phyloP scores from a whole-genome alignment of 1,140 invertebrate species.

The Brachionus rotundiformis region DNA sequence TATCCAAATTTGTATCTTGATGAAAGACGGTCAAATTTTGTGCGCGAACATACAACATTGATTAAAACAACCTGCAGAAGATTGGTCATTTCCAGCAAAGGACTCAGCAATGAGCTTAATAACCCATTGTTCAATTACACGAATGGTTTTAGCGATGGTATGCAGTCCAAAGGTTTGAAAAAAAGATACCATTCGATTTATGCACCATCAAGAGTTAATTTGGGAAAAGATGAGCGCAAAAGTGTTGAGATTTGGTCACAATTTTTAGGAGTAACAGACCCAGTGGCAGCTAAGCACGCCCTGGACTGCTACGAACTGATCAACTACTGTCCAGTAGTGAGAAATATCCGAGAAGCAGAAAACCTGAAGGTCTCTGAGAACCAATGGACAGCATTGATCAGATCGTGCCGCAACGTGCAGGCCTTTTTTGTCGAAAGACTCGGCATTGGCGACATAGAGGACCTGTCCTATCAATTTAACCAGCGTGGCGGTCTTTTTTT shows the following conservation, averaged over 20 bases:
- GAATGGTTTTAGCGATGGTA: neutral
- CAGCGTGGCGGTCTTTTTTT: neutral
- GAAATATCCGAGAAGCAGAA: constrained; percentile 15
- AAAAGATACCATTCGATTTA: constrained; percentile 13
- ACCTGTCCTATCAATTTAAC: constrained; percentile 23
- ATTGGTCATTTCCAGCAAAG: neutral
- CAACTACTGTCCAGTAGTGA: neutral
- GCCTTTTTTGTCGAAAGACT: constrained; percentile 33
- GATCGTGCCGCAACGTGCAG: constrained; percentile 17
- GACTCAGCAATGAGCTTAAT: neutral
- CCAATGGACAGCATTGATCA: constrained; percentile 19
- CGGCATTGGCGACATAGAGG: constrained; percentile 15
- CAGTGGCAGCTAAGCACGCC: neutral
- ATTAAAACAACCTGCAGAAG: neutral
- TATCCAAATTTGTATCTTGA: neutral
- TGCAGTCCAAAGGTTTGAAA: neutral
- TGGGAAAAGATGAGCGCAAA: constrained; percentile 14
- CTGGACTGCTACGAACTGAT: neutral
- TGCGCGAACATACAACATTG: neutral
- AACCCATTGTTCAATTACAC: neutral
- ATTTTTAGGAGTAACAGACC: constrained; percentile 25
- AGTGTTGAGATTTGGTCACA: constrained; percentile 22
- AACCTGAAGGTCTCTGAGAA: neutral
- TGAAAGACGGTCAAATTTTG: neutral
- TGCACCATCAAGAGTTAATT: constrained; percentile 6